These are phyloP conservation scores for Littorina saxatilis DNA, from an alignment of 1,140 invertebrate species.

Conservation along the genomic window DNA sequence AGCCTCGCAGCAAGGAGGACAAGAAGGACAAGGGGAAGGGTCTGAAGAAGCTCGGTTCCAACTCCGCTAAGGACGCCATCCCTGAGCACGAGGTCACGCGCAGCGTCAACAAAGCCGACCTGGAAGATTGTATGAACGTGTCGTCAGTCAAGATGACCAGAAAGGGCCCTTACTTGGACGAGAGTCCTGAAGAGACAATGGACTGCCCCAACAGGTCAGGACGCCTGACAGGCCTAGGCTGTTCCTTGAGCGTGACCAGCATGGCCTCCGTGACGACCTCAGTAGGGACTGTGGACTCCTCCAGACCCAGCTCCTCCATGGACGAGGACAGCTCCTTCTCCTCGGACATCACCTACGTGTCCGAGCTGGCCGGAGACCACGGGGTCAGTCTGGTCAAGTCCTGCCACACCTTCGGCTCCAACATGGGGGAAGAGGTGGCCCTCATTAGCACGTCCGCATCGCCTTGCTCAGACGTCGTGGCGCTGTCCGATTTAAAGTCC, in stretches of 20 bases:
- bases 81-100: too few species aligned
- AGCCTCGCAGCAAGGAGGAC: not conserved
- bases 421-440: not conserved
- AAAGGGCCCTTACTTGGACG: too few species aligned
- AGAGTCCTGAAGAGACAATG: not conserved
- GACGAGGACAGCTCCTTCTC: not conserved
- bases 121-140: not conserved
- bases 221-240: not conserved
- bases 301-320: not conserved
- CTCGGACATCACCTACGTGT: not conserved
- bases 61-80: not conserved
- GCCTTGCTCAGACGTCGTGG: too few species aligned
- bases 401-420: not conserved
- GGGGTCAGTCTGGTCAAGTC: not conserved
- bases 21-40: not conserved
- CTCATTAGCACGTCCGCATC: not conserved
- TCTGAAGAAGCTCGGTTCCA: not conserved
- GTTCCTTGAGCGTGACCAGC: constrained; percentile 17
- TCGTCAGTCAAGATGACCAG: constrained; percentile 1
- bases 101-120: not conserved
- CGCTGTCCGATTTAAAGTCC: too few species aligned
- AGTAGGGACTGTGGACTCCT: not conserved
- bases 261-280: not conserved
- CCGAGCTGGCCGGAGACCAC: not conserved
- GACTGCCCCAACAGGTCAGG: not conserved